Evolutionary conservation across 23 tunicate species (phyloP).

Genomic region (Ascidia mentula): DNA sequence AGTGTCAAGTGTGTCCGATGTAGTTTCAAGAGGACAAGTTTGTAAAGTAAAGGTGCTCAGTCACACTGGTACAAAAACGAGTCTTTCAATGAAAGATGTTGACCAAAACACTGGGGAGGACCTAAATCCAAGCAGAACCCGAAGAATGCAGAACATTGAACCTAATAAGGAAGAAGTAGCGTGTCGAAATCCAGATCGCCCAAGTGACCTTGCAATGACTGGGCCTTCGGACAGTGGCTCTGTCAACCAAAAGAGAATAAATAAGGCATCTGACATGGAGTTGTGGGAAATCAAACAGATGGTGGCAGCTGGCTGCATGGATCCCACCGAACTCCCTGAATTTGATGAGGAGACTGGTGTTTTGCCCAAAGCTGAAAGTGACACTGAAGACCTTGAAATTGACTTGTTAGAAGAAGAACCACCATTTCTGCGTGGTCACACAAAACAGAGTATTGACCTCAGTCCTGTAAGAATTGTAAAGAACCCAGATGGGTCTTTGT

Average conservation of each 20-base stretch:
- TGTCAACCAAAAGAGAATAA: slow-evolving; percentile 46
- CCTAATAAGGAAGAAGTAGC: slow-evolving; percentile 32
- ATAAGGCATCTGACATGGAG: slow-evolving; percentile 90
- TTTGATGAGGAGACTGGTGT: slow-evolving; percentile 96
- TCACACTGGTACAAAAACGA: slow-evolving; percentile 71
- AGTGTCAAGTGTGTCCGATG: slow-evolving; percentile 81
- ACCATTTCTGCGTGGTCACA: slow-evolving; percentile 93
- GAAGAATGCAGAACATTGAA: slow-evolving; percentile 47
- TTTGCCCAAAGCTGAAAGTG: slow-evolving; percentile 83
- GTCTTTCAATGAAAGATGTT: slow-evolving; percentile 93
- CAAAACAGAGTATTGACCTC: slow-evolving; percentile 90
- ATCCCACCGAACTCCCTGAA: slow-evolving; percentile 83
- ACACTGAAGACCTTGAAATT: slow-evolving; percentile 93
- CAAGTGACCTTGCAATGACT: slow-evolving; percentile 22
- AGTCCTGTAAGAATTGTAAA: slow-evolving; percentile 96
- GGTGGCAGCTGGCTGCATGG: slow-evolving; percentile 93
- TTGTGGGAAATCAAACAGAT: slow-evolving; percentile 96
- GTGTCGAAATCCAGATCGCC: slow-evolving; percentile 92
- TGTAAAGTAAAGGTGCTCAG: slow-evolving; percentile 92
- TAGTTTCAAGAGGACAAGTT: slow-evolving; percentile 63
- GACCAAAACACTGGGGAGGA: slow-evolving; percentile 94
- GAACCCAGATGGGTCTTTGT: slow-evolving; percentile 97
- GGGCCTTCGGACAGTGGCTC: slow-evolving; percentile 11
- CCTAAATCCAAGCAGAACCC: slow-evolving; percentile 76
- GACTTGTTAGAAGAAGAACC: slow-evolving; percentile 98